phyloP scores from a whole-genome alignment of 92 coral and sea anemone genomes.

The Porites cylindrica region DNA sequence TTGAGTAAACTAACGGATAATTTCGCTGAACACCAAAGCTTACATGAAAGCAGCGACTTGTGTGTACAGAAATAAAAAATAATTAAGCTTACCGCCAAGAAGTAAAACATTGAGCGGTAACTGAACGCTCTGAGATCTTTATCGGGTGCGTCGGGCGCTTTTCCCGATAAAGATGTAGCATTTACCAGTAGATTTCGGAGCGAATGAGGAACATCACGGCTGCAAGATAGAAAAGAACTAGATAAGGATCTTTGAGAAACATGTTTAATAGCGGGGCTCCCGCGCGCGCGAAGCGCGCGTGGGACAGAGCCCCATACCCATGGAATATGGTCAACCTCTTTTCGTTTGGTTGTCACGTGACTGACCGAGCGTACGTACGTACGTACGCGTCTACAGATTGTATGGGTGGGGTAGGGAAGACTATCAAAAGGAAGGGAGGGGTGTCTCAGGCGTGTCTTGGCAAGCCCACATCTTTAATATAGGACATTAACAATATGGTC shows the following conservation, averaged over 20 bases:
- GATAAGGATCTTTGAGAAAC: background rate
- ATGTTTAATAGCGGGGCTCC: too few species aligned
- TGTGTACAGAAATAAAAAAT: background rate
- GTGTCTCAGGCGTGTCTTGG: too few species aligned
- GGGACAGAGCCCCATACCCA: too few species aligned
- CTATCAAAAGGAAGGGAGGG: too few species aligned
- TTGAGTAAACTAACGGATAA: background rate
- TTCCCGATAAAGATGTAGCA: background rate
- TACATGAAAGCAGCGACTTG: background rate
- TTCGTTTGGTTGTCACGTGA: too few species aligned
- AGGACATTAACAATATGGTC: too few species aligned
- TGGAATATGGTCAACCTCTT: too few species aligned
- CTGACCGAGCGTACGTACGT: too few species aligned
- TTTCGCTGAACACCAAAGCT: background rate
- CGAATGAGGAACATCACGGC: background rate
- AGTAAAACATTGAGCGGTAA: background rate
- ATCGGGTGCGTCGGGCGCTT: background rate
- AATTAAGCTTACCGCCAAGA: constrained; percentile 1
- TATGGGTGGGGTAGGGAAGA: too few species aligned
- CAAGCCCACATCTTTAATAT: too few species aligned
- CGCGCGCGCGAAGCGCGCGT: too few species aligned
- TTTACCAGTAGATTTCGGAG: background rate
- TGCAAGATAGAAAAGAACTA: background rate
- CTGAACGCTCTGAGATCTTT: background rate
- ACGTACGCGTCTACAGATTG: too few species aligned